phyloP scores from a whole-genome alignment of 2,888 invertebrate genomes.

The Stenodema calcarata region DNA sequence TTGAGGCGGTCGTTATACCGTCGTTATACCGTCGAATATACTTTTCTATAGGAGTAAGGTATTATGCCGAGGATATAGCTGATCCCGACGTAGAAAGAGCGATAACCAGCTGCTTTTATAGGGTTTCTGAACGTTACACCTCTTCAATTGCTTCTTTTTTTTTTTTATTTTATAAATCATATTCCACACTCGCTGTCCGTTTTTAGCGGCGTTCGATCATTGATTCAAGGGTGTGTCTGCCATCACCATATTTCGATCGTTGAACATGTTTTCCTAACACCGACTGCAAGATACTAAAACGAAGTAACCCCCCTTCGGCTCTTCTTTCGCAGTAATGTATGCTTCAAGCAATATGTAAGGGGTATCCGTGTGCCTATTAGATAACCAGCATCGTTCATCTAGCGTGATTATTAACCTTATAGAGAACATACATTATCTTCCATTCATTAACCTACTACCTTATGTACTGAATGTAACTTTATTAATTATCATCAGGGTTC shows the following conservation, averaged over 20 bases:
- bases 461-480: not conserved
- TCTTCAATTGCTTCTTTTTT: not conserved
- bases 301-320: no score
- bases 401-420: no score
- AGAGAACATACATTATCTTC: no score
- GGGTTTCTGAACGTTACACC: not conserved
- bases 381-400: no score
- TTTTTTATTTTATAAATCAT: no score
- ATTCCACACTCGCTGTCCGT: not conserved
- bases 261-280: not conserved
- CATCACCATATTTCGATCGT: not conserved
- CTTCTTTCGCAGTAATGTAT: no score
- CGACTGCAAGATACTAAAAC: no score
- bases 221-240: no score
- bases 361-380: no score
- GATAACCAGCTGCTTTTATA: not conserved
- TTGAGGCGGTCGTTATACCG: constrained; percentile 3
- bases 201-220: not conserved
- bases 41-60: not conserved
- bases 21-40: not conserved
- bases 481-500: not conserved
- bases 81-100: not conserved
- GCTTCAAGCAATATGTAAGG: no score
- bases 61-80: not conserved
- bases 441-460: no score